phyloP scores from a whole-genome alignment of 2,113 vertebrate genomes.

The Colius striatus region DNA sequence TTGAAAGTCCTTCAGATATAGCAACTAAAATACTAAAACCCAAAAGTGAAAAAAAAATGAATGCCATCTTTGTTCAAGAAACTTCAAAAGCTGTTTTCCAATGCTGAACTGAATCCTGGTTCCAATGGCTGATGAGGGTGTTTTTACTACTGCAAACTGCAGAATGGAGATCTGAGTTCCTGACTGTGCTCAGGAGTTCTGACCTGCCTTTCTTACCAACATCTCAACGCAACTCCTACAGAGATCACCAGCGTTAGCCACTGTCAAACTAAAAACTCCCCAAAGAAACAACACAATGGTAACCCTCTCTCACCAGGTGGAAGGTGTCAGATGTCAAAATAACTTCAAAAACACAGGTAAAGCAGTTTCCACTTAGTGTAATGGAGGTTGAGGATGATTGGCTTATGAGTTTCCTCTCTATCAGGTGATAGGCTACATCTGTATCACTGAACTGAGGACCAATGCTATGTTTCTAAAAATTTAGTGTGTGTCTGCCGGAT shows the following conservation, averaged over 20 bases:
- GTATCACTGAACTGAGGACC: background rate
- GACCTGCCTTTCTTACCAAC: background rate
- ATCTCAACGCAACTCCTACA: background rate
- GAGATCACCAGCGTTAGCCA: background rate
- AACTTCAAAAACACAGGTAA: background rate
- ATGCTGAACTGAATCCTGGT: background rate
- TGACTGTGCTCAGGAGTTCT: background rate
- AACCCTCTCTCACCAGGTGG: background rate
- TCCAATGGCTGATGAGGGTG: background rate
- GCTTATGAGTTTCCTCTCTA: background rate
- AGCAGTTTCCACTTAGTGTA: background rate
- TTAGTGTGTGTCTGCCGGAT: background rate
- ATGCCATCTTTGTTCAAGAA: background rate
- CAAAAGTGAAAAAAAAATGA: background rate
- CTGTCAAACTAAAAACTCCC: background rate
- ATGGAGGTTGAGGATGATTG: background rate
- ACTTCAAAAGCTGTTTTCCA: background rate
- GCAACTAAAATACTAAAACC: background rate
- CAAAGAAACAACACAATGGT: background rate
- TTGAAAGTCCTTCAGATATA: background rate
- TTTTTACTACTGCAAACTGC: background rate
- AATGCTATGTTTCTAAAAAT: background rate
- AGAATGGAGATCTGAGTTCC: background rate
- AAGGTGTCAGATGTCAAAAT: background rate
- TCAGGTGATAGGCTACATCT: background rate